Percentiles rank a stretch among this genome's conserved stretches.
phyloP scores from a whole-genome alignment of 2,113 vertebrate genomes.

The Leptobrachium leishanense region DNA sequence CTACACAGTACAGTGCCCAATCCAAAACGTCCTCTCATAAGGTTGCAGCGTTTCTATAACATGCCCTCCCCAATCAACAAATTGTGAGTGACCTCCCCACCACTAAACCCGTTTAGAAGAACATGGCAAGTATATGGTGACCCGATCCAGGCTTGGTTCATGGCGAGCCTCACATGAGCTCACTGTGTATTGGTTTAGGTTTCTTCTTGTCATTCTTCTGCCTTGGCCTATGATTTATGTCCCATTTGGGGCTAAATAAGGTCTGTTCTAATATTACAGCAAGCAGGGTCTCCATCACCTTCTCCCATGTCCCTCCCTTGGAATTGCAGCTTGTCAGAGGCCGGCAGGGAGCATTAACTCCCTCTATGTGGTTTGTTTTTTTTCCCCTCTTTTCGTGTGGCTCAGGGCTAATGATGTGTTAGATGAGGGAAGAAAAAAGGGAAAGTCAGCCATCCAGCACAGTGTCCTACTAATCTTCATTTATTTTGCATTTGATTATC shows the following conservation, averaged over 20 bases:
- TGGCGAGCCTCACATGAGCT: constrained; percentile 61
- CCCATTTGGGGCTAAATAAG: constrained; percentile 92
- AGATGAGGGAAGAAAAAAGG: constrained; percentile 56
- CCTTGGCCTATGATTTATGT: constrained; percentile 86
- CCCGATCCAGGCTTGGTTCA: too few relatives aligned
- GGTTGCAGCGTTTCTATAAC: too few relatives aligned
- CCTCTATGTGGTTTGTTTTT: constrained; percentile 85
- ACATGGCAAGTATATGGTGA: too few relatives aligned
- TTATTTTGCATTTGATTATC: constrained; percentile 99
- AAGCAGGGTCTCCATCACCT: constrained; percentile 79
- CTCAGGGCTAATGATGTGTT: constrained; percentile 94
- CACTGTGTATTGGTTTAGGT: constrained; percentile 97
- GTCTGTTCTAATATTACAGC: constrained; percentile 91
- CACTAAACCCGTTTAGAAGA: too few relatives aligned
- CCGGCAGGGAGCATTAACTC: constrained; percentile 87
- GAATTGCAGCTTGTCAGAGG: constrained; percentile 86
- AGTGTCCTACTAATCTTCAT: constrained; percentile 94
- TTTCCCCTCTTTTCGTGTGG: constrained; percentile 86
- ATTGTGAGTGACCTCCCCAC: too few relatives aligned
- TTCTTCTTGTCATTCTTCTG: constrained; percentile 95
- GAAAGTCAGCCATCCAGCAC: constrained; percentile 84
- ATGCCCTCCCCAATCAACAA: too few relatives aligned
- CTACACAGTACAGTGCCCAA: too few relatives aligned
- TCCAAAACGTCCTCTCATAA: too few relatives aligned
- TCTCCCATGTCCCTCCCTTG: constrained; percentile 85